Conservation (phyloP, 23 tunicate genomes). For the Aplidium turbinatum region DNA sequence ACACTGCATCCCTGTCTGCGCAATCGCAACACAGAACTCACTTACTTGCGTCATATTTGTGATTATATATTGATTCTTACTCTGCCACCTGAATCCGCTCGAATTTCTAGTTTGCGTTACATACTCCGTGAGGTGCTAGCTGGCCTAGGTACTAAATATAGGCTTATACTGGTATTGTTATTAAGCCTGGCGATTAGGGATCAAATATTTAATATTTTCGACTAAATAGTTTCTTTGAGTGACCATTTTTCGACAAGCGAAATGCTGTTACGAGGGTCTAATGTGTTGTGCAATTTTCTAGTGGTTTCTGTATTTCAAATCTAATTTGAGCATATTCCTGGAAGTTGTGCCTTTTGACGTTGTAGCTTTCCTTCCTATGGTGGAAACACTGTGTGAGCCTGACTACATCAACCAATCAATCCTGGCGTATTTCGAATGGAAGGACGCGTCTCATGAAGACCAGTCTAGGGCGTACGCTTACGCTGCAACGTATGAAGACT, state of each 20-base stretch:
- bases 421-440: slow-evolving; percentile 41
- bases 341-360: neutral
- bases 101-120: slow-evolving; percentile 61
- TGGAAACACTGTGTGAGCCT: slow-evolving; percentile 74
- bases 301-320: no score
- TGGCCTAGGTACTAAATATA: slow-evolving; percentile 57
- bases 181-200: no score
- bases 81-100: slow-evolving; percentile 56
- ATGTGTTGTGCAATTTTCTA: no score
- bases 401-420: slow-evolving; percentile 80
- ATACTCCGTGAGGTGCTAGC: slow-evolving; percentile 86
- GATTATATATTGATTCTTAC: slow-evolving; percentile 76
- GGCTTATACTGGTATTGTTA: no score
- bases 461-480: slow-evolving; percentile 75
- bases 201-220: no score
- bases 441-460: slow-evolving; percentile 55
- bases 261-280: no score
- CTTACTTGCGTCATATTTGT: slow-evolving; percentile 62
- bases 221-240: no score
- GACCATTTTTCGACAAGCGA: no score
- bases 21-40: slow-evolving; percentile 55
- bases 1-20: slow-evolving; percentile 74
- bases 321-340: neutral
- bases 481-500: slow-evolving; percentile 94
- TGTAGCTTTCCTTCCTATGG: slow-evolving; percentile 56